Percentiles rank a stretch among this genome's conserved stretches.
These are phyloP conservation scores for Diadegma fenestrale DNA, from an alignment of 2,888 invertebrate species.

Conservation along the genomic window DNA sequence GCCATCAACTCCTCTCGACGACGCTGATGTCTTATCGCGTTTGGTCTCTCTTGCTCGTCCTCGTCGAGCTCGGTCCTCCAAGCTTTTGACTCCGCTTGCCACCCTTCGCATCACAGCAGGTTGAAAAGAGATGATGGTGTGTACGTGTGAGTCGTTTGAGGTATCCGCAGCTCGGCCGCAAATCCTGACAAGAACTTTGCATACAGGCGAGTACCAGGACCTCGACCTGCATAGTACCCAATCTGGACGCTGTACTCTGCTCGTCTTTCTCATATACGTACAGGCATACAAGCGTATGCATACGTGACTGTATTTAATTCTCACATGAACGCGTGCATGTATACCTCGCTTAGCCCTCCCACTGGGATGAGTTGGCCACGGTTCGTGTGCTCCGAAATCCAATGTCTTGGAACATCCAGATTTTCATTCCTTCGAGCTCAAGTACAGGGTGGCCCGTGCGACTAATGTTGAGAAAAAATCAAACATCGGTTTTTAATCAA, in stretches of 20 bases:
- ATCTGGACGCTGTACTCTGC: slow-evolving; percentile 3
- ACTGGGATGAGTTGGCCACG: neutral
- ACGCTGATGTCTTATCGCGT: slow-evolving; percentile 18
- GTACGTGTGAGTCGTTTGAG: slow-evolving; percentile 41
- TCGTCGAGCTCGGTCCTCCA: neutral
- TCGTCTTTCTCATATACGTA: neutral
- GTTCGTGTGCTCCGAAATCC: slow-evolving; percentile 31
- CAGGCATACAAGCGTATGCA: neutral
- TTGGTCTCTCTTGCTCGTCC: neutral
- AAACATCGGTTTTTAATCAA: neutral
- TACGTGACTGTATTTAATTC: neutral
- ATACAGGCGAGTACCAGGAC: slow-evolving; percentile 36
- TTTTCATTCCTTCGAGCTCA: slow-evolving; percentile 18
- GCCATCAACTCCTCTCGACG: slow-evolving; percentile 33
- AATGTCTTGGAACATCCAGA: neutral
- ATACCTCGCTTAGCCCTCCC: neutral
- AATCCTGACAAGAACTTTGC: slow-evolving; percentile 58
- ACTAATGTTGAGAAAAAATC: too few relatives aligned
- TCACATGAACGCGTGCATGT: neutral
- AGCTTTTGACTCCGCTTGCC: slow-evolving; percentile 23
- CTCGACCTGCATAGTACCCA: neutral
- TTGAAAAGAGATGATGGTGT: slow-evolving; percentile 18
- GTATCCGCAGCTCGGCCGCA: slow-evolving; percentile 44
- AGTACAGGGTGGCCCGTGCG: neutral
- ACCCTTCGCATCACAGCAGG: slow-evolving; percentile 6